These are phyloP conservation scores for Drosophila acutilabella DNA, from an alignment of 2,888 invertebrate species.

Conservation along the genomic window DNA sequence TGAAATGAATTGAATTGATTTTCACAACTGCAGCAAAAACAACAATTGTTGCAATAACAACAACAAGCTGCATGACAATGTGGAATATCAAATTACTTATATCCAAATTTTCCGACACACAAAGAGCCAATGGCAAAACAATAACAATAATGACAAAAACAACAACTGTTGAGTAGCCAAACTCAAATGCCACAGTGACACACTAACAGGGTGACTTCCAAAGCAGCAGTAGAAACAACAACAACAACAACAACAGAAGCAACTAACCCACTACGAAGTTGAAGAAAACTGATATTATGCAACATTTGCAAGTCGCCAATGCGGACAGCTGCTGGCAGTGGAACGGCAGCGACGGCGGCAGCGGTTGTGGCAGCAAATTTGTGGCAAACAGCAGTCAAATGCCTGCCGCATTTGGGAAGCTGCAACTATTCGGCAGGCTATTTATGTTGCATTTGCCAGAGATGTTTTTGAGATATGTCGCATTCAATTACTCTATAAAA, in stretches of 20 bases:
- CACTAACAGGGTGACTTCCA: constrained; percentile 80
- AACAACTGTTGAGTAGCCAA: constrained; percentile 29
- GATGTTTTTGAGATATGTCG: constrained; percentile 63
- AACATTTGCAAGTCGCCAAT: constrained; percentile 49
- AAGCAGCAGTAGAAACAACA: constrained; percentile 40
- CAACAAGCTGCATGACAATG: constrained; percentile 51
- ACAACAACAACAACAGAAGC: constrained; percentile 40
- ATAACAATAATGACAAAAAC: constrained; percentile 23
- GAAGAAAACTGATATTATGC: constrained; percentile 70
- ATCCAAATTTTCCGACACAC: constrained; percentile 41
- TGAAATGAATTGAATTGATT: constrained; percentile 42
- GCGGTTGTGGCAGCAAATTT: constrained; percentile 17
- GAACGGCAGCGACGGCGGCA: constrained; percentile 18
- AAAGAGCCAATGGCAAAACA: constrained; percentile 27
- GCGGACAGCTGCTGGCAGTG: constrained; percentile 61
- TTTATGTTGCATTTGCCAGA: constrained; percentile 45
- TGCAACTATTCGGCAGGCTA: constrained; percentile 55
- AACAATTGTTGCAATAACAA: constrained; percentile 21
- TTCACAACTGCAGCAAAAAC: constrained; percentile 17
- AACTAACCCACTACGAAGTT: constrained; percentile 46
- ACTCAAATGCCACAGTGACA: constrained; percentile 79
- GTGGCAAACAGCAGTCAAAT: constrained; percentile 44
- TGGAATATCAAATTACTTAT: constrained; percentile 68
- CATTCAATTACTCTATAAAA: constrained; percentile 64
- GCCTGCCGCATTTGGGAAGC: constrained; percentile 74